Evolutionary conservation across 2,797 vertebrate species (phyloP), one percentile per base, ranked within the genome.

Genomic region (Holocentrus rufus): DNA sequence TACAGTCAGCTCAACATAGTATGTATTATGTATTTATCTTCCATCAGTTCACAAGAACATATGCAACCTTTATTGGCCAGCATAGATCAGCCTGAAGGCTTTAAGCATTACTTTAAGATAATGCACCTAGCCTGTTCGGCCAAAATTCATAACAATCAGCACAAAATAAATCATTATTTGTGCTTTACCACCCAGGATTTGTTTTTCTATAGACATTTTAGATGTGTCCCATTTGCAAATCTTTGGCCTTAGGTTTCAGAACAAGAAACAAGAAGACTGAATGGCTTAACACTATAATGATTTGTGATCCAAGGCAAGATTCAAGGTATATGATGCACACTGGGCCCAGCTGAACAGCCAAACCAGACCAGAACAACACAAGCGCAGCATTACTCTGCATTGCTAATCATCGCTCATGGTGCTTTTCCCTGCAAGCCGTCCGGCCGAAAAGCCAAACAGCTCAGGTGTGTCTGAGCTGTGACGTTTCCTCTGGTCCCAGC

Each of bases 401-500:
- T 27, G 31, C 31, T 55, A 49, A 65, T 30, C 20, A 47, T 15
- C 49, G 5, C 62, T 27, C n/a, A 25, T 23, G 10, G 27, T 49
- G 42, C 25, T 46, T 14, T 4, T 64, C 52, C 31, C 36, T 15
- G 22, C 13, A n/a, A 39, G 23, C 66, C 17, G 36, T 44, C 36
- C 49, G 23, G 42, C 44, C n/a, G 44, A 17, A 64, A 63, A 18
- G 14, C 30, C 30, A 47, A 47, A 47, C 4, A 72, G 70, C 27
- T 15, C 55, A 78, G 42, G 65, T 80, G 50, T 55, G 13, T 57
- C 22, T 30, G 52, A 57, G 23, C 25, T 30, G 31, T 30, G 47
- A 42, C 9, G 44, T 39, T 66, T 73, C 42, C 49, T 71, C 50
- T 8, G 49, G 39, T 80, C 34, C 15, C 63, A 69, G 60, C 20